Conservation (phyloP, 2,113 vertebrate genomes). For the Cairina moschata region DNA sequence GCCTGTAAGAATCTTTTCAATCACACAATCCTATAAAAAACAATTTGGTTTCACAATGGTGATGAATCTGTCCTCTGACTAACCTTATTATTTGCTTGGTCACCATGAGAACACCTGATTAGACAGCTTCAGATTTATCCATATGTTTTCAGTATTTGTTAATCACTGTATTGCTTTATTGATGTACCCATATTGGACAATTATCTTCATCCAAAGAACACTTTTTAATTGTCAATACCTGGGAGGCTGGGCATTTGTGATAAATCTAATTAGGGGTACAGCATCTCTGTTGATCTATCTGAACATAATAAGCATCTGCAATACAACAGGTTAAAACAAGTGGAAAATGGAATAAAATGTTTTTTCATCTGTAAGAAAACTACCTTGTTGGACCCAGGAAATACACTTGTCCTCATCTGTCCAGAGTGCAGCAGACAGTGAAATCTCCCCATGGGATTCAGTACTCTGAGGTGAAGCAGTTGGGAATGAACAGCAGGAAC, state of each 20-base stretch:
- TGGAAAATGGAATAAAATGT: not conserved
- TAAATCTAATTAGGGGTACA: not conserved
- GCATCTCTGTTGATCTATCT: not conserved
- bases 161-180: not conserved
- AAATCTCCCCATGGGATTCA: not conserved
- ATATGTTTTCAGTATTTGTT: not conserved
- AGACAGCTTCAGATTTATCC: not conserved
- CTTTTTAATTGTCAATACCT: not conserved
- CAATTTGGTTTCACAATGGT: not conserved
- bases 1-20: slow-evolving; percentile 6
- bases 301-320: not conserved
- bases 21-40: not conserved
- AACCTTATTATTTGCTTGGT: not conserved
- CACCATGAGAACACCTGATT: not conserved
- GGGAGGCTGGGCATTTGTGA: not conserved
- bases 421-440: fast-evolving
- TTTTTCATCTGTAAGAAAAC: not conserved
- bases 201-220: not conserved
- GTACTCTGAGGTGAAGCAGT: not conserved
- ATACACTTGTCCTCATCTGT: not conserved
- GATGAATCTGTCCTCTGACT: not conserved
- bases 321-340: not conserved
- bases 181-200: not conserved
- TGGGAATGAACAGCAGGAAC: not conserved
- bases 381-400: not conserved